phyloP scores from a whole-genome alignment of 2,797 vertebrate species.

The Silurus aristotelis region DNA sequence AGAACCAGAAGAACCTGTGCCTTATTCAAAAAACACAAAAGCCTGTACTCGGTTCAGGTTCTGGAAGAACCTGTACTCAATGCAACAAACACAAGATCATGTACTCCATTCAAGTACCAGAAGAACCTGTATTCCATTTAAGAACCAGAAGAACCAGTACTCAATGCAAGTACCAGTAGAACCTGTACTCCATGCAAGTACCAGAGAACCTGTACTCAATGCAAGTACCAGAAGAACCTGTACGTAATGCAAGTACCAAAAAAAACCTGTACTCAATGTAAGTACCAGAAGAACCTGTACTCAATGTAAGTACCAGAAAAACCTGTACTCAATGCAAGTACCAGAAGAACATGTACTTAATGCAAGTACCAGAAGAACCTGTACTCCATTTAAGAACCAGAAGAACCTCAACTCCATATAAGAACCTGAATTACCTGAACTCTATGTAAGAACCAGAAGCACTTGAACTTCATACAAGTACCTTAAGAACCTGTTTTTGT shows the following conservation, averaged over 20 bases:
- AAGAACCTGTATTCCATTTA: background rate
- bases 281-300: too few species aligned
- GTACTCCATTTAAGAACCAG: background rate
- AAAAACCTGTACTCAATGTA: background rate
- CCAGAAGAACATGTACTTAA: too few species aligned
- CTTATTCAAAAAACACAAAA: background rate
- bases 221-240: background rate
- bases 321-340: too few species aligned
- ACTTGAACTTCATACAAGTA: background rate
- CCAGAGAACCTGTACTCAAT: too few species aligned
- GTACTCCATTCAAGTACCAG: background rate
- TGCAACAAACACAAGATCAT: background rate
- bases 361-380: background rate
- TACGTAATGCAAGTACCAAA: background rate
- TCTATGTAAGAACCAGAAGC: background rate
- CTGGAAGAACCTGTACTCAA: background rate
- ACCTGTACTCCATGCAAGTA: background rate
- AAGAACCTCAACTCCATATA: background rate
- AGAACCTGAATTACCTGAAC: too few species aligned
- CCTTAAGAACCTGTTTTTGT: background rate
- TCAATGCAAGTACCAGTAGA: background rate
- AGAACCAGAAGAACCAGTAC: too few species aligned
- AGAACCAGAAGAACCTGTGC: background rate
- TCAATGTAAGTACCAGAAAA: too few species aligned
- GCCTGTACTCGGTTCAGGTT: background rate